Conservation (phyloP, 2,797 vertebrate genomes). For the Taenioides sp. region DNA sequence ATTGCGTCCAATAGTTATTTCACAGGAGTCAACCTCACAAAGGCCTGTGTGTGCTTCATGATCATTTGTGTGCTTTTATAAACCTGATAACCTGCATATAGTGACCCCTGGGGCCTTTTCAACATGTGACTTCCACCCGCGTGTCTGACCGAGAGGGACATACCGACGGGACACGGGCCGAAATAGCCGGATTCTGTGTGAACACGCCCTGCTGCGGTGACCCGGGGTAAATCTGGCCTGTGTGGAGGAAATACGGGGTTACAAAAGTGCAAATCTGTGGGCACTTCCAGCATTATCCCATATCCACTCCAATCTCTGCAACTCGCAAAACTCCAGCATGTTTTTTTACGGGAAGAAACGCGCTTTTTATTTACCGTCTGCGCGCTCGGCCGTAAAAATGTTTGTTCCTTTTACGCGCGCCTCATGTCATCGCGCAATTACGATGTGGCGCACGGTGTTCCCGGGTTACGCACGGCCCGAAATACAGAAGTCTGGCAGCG, state of each 20-base stretch:
- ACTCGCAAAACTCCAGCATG: conserved; percentile 25
- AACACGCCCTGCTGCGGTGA: conserved; percentile 76
- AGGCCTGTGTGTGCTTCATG: too few relatives aligned
- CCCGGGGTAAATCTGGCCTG: conserved; percentile 57
- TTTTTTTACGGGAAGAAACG: conserved; percentile 51
- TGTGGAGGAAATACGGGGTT: conserved; percentile 68
- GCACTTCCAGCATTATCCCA: conserved; percentile 57
- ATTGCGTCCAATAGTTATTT: too few relatives aligned
- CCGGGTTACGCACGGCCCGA: conserved; percentile 15
- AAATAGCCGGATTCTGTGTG: conserved; percentile 72
- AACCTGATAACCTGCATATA: too few relatives aligned
- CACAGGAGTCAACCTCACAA: too few relatives aligned
- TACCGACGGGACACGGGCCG: conserved; percentile 38
- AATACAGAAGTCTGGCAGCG: conserved; percentile 17
- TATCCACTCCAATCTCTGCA: conserved; percentile 39
- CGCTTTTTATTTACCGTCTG: conserved; percentile 27
- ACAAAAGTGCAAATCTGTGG: conserved; percentile 51
- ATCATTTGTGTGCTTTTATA: too few relatives aligned
- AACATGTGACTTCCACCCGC: too few relatives aligned
- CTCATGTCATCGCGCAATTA: conserved; percentile 30
- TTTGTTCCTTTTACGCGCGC: conserved; percentile 44
- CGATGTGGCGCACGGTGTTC: conserved; percentile 16
- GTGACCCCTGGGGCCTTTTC: too few relatives aligned
- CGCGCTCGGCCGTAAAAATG: conserved; percentile 22
- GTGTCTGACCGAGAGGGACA: conserved; percentile 40